Base-by-base conservation (phyloP, 2,888 invertebrate genomes). In the Keiferia lycopersicella region DNA sequence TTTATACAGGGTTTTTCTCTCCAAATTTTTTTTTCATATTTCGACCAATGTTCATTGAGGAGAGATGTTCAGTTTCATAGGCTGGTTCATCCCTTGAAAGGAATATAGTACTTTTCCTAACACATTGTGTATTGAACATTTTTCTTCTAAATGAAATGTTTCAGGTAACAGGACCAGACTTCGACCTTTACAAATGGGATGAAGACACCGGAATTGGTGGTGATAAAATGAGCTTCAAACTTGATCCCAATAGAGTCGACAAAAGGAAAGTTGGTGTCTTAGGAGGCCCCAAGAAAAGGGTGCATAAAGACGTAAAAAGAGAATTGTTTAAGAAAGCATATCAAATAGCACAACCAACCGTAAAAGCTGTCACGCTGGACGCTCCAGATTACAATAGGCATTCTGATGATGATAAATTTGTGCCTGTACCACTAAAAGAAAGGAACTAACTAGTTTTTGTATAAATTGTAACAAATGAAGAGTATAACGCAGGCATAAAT, bases 341-440 rank as follows among this genome's bases (percentile, higher is more conserved):
- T 64, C 65, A 60, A 56, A 73, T 67, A 71, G 68, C 63, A 66
- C 71, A 71, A 66, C 67, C 67, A 56, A 26, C 68, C 63, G 63
- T 68, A 64, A 65, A 67, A 63, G 16, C 67, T 62, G 65, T 63
- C 61, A 63, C 65, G 64, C 57, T 59, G 68, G 65, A 64, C 67
- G 60, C 68, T 65, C 64, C 67, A 69, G 62, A 65, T 45, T 57
- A 69, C 62, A 71, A 68, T 63, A 73, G 65, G 63, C 66, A 75
- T 64, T 69, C 67, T 60, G 75, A 79, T 63, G 77, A 82, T 65
- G 74, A 76, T 51, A 71, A 71, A 64, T 82, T 79, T 72, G 69
- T 88, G 71, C 86, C 85, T 11, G 77, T 88, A 67, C 81, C 83
- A 26, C 77, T 87, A 62, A 74, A 74, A 71, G 66, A 64, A 60